Percentiles rank a stretch among this genome's conserved stretches.
phyloP scores from a whole-genome alignment of 2,113 vertebrate genomes.

The Corvus hawaiiensis region DNA sequence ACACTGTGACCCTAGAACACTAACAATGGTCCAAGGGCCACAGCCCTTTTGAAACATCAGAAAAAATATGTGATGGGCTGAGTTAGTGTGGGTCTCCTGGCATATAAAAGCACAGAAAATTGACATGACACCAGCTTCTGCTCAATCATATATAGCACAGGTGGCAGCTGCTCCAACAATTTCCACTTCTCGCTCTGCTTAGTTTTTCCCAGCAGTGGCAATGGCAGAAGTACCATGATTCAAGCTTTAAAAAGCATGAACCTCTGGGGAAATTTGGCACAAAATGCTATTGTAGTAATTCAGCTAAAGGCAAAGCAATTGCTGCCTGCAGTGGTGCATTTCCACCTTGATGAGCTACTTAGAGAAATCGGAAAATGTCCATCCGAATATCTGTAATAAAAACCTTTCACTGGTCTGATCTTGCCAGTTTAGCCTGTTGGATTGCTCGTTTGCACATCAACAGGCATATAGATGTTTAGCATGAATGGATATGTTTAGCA shows the following conservation, averaged over 20 bases:
- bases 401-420: background rate
- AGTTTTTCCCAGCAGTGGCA: constrained; percentile 10
- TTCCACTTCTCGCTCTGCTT: background rate
- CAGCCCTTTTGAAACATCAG: background rate
- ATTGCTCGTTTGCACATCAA: background rate
- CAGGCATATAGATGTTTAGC: background rate
- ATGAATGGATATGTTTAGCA: background rate
- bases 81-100: background rate
- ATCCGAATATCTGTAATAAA: constrained; percentile 35
- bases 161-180: constrained; percentile 12
- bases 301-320: background rate
- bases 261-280: constrained; percentile 36
- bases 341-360: background rate
- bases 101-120: background rate
- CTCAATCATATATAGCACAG: background rate
- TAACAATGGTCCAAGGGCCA: background rate
- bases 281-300: background rate
- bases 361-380: background rate
- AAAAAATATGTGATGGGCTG: background rate
- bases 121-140: background rate
- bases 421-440: background rate
- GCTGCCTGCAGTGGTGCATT: background rate
- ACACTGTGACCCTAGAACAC: background rate
- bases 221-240: background rate
- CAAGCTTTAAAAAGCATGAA: background rate